Conservation (phyloP, 2,113 vertebrate genomes). For the Colius striatus region DNA sequence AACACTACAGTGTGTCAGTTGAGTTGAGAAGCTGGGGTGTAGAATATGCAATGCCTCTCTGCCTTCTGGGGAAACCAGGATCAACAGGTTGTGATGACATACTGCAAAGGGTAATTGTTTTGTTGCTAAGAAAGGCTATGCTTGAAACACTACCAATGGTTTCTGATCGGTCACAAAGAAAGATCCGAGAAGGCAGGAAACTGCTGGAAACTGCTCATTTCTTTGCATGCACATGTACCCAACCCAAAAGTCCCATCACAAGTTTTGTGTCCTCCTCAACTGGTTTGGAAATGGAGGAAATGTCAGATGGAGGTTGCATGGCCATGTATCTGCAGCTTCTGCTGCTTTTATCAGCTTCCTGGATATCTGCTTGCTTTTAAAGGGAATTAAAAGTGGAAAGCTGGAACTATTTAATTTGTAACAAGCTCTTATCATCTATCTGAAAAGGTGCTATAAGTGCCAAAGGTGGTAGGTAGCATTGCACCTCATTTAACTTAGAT, state of each 20-base stretch:
- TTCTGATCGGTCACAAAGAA: accelerated
- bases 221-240: accelerated
- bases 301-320: too few relatives aligned
- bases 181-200: background rate
- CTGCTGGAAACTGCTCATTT: background rate
- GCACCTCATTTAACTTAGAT: accelerated
- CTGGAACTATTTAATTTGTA: background rate
- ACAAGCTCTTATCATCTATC: background rate
- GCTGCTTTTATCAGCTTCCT: background rate
- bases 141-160: accelerated
- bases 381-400: background rate
- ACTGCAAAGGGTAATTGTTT: background rate
- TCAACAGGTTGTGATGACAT: too few relatives aligned
- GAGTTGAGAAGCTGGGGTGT: background rate
- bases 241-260: accelerated
- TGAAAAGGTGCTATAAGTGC: background rate
- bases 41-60: accelerated
- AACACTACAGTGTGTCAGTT: too few relatives aligned
- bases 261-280: background rate
- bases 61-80: background rate
- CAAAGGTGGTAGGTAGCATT: background rate
- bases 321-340: accelerated
- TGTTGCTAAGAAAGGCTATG: background rate
- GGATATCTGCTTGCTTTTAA: background rate
- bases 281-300: background rate